These are phyloP conservation scores for Arbacia lixula DNA, from an alignment of 53 echinoderm and acorn worm genomes.

Conservation along the genomic window DNA sequence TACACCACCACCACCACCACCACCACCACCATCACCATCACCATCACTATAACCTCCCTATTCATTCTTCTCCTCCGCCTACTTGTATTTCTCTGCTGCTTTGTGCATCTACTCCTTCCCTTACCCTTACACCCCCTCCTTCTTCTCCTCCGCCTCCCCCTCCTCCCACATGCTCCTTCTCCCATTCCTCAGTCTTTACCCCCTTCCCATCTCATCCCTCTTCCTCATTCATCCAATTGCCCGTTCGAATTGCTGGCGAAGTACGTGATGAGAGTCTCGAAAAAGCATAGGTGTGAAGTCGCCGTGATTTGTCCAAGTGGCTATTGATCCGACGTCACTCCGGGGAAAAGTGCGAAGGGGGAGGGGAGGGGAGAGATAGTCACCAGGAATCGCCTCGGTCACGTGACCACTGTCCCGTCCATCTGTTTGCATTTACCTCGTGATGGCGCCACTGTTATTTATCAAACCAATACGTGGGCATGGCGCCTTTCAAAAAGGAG, in stretches of 20 bases:
- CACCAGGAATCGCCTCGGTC: too few species aligned
- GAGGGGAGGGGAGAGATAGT: background rate
- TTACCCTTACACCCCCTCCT: background rate
- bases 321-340: constrained; percentile 1
- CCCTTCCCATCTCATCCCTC: background rate
- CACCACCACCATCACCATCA: too few species aligned
- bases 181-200: background rate
- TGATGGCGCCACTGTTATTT: too few species aligned
- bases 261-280: background rate
- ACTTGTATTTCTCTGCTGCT: background rate
- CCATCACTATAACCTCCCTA: too few species aligned
- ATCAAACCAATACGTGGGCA: too few species aligned
- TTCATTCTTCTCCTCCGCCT: background rate
- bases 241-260: background rate
- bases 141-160: background rate
- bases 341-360: background rate
- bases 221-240: too few species aligned
- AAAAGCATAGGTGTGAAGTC: background rate
- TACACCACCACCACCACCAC: too few species aligned
- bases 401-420: too few species aligned
- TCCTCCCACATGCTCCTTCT: background rate
- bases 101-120: background rate
- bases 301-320: background rate
- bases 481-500: too few species aligned
- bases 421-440: too few species aligned